Percentiles rank a stretch among this genome's conserved stretches.
Evolutionary conservation across 2,888 invertebrate species (phyloP).

Genomic region (Drosophila emarginata): DNA sequence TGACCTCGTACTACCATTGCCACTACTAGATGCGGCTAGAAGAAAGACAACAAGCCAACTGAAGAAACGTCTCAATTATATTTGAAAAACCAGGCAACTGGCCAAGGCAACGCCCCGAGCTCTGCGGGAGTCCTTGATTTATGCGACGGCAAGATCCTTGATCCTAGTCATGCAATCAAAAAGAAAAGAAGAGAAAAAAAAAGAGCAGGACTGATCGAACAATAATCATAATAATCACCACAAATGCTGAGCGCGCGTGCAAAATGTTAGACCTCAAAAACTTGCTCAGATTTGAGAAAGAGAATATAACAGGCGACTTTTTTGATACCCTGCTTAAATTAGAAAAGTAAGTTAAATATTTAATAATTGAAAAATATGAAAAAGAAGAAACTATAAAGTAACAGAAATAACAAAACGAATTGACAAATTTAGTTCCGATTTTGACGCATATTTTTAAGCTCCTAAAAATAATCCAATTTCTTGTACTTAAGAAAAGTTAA

Average conservation of each 20-base stretch:
- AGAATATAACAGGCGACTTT: background rate
- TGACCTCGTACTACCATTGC: constrained; percentile 6
- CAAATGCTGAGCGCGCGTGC: constrained; percentile 64
- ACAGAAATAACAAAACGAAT: no score
- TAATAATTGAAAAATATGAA: no score
- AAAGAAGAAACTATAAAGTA: no score
- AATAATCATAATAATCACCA: constrained; percentile 42
- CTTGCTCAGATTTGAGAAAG: constrained; percentile 27
- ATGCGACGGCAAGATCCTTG: constrained; percentile 64
- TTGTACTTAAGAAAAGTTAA: no score
- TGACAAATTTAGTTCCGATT: no score
- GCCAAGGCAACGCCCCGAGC: constrained; percentile 52
- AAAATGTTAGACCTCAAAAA: constrained; percentile 47
- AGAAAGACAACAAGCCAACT: constrained; percentile 19
- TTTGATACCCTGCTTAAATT: background rate
- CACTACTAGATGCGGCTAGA: constrained; percentile 27
- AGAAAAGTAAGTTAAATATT: background rate
- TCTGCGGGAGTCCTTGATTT: constrained; percentile 76
- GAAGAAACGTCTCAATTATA: constrained; percentile 42
- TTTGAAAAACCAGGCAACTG: constrained; percentile 18
- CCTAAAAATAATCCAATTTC: no score
- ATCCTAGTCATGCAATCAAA: constrained; percentile 67
- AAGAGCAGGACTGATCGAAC: constrained; percentile 20
- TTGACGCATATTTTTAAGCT: no score
- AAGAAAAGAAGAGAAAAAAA: background rate